A percentile compares a stretch with the other conserved stretches of the same genome.
phyloP scores from a whole-genome alignment of 92 coral and sea anemone genomes.

The Palythoa caribaeorum region DNA sequence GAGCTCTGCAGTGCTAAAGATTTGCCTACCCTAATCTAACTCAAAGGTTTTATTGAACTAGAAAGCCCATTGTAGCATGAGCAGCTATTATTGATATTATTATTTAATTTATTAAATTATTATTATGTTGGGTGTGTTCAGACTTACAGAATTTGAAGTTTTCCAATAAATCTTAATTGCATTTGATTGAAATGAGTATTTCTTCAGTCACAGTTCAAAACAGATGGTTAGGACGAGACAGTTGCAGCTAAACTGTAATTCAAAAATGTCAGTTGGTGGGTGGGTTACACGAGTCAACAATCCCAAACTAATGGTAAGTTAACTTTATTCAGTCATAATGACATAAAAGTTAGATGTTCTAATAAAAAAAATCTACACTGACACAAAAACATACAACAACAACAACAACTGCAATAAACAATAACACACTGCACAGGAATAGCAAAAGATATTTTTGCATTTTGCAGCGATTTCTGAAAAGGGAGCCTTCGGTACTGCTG shows the following conservation, averaged over 20 bases:
- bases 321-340: no score
- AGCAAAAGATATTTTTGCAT: no score
- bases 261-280: slow-evolving; percentile 63
- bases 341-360: no score
- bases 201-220: slow-evolving; percentile 61
- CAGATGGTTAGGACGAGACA: slow-evolving; percentile 61
- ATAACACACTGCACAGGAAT: no score
- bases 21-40: no score
- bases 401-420: no score
- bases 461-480: no score
- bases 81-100: background rate
- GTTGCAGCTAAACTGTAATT: slow-evolving; percentile 64
- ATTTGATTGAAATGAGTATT: slow-evolving; percentile 34
- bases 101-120: background rate
- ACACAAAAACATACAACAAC: no score
- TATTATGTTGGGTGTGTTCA: background rate
- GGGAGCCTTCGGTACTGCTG: no score
- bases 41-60: no score
- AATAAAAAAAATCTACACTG: no score
- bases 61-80: background rate
- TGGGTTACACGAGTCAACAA: slow-evolving; percentile 72
- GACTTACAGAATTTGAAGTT: background rate
- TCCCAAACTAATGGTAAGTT: slow-evolving; percentile 74
- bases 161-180: slow-evolving; percentile 50
- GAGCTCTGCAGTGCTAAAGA: no score